Percentiles rank a stretch among this genome's conserved stretches.
Evolutionary conservation across 2,113 vertebrate genomes (phyloP).

Genomic region (Cichladusa arquata): DNA sequence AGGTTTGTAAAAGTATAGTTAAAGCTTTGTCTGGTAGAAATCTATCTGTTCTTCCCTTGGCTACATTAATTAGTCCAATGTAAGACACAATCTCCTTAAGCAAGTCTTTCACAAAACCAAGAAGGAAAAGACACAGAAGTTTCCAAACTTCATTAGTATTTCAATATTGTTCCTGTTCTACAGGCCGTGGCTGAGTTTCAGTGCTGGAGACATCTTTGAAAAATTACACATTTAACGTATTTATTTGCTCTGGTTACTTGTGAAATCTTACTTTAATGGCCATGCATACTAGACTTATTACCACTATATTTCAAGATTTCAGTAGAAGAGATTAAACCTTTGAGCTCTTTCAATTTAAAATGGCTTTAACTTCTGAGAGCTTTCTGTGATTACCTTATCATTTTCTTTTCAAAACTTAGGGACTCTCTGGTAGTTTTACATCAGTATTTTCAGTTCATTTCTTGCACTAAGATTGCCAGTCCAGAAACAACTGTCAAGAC

Average conservation of each 20-base stretch:
- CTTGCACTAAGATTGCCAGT: conserved; percentile 7
- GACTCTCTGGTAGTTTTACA: neutral
- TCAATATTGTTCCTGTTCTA: neutral
- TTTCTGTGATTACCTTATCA: conserved; percentile 24
- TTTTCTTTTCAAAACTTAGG: conserved; percentile 17
- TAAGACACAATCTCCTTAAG: neutral
- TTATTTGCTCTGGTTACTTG: conserved; percentile 45
- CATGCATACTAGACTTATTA: conserved; percentile 36
- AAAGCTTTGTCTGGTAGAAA: neutral
- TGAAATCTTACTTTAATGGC: conserved; percentile 55
- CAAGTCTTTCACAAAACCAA: neutral
- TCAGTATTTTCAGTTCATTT: conserved; percentile 27
- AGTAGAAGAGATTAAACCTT: conserved; percentile 42
- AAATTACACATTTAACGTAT: neutral
- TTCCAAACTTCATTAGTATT: conserved; percentile 34
- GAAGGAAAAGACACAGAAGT: neutral
- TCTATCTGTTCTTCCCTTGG: neutral
- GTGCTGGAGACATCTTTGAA: conserved; percentile 2
- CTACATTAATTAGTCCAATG: neutral
- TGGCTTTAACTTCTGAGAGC: conserved; percentile 1
- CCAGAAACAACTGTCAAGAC: conserved; percentile 43
- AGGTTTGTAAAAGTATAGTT: neutral
- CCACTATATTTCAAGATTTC: conserved; percentile 3
- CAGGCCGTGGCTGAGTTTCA: neutral
- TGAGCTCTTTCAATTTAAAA: conserved; percentile 35